A percentile compares a stretch with the other conserved stretches of the same genome.
Conservation (phyloP, 2,888 invertebrate species). For the Autographa gamma region DNA sequence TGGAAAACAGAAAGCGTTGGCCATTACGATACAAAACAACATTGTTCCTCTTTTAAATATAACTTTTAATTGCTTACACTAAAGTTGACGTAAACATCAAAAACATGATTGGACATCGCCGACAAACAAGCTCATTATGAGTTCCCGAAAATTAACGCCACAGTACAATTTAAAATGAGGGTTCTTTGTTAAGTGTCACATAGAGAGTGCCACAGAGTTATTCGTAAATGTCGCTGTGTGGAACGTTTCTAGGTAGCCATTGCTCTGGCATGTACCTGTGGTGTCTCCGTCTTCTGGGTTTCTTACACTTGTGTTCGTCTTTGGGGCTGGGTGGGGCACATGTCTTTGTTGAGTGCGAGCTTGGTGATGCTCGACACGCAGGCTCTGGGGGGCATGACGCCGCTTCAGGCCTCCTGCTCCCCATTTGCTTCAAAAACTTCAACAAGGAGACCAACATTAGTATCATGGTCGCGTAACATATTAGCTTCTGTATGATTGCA, state of each 20-base stretch:
- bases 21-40: slow-evolving; percentile 19
- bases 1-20: background rate
- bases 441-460: slow-evolving; percentile 65
- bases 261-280: slow-evolving; percentile 63
- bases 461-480: slow-evolving; percentile 63
- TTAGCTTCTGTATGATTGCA: slow-evolving; percentile 52
- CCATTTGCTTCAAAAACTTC: slow-evolving; percentile 61
- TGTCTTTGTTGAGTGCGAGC: slow-evolving; percentile 13
- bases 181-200: slow-evolving; percentile 17
- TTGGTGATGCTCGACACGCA: background rate
- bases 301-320: slow-evolving; percentile 49
- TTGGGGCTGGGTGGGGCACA: slow-evolving; percentile 21
- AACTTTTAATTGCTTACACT: slow-evolving; percentile 46
- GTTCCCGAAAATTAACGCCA: slow-evolving; percentile 5
- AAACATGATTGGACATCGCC: slow-evolving; percentile 13
- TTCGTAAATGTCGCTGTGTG: slow-evolving; percentile 48
- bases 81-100: slow-evolving; percentile 31
- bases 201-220: slow-evolving; percentile 37
- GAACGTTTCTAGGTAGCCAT: slow-evolving; percentile 58
- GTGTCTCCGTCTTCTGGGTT: slow-evolving; percentile 62
- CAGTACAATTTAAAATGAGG: slow-evolving; percentile 3
- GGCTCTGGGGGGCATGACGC: background rate
- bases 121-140: slow-evolving; percentile 7
- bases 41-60: slow-evolving; percentile 20
- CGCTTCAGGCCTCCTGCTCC: slow-evolving; percentile 14